phyloP scores from a whole-genome alignment of 2,113 vertebrate species.

The Centrocercus urophasianus region DNA sequence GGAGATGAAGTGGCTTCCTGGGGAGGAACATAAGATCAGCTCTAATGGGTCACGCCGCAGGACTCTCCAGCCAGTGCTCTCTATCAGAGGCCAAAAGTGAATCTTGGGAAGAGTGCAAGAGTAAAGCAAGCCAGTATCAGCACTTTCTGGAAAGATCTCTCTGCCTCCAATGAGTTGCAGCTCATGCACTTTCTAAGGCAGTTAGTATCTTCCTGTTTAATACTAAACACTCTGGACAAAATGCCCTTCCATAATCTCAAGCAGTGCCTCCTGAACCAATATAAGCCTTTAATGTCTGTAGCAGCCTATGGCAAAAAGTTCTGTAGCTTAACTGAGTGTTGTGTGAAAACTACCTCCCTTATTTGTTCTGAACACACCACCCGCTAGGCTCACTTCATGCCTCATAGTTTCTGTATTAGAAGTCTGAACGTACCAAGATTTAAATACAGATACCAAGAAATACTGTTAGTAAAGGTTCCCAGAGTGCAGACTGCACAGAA shows the following conservation, averaged over 20 bases:
- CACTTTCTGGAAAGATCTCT: not conserved
- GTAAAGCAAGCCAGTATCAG: not conserved
- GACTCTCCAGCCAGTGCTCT: not conserved
- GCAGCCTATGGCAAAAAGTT: not conserved
- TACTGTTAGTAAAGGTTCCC: slow-evolving; percentile 34
- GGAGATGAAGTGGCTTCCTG: slow-evolving; percentile 53
- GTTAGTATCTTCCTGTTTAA: not conserved
- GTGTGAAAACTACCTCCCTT: not conserved
- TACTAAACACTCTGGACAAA: not conserved
- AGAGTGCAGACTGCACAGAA: slow-evolving; percentile 20
- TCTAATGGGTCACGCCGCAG: slow-evolving; percentile 17
- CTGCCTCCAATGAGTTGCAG: not conserved
- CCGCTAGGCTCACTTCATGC: slow-evolving; percentile 65
- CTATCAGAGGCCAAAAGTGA: not conserved
- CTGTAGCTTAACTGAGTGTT: not conserved
- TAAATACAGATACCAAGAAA: slow-evolving; percentile 61
- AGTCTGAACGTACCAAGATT: slow-evolving; percentile 31
- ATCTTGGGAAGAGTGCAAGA: not conserved
- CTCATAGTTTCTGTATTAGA: slow-evolving; percentile 43
- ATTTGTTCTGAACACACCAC: slow-evolving; percentile 40
- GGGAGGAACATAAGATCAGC: slow-evolving; percentile 8
- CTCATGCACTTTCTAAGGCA: not conserved
- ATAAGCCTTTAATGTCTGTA: not conserved
- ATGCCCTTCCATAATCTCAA: not conserved
- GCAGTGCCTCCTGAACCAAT: not conserved